phyloP scores from a whole-genome alignment of 2,797 vertebrate genomes.

The Phrynocephalus vlangalii region DNA sequence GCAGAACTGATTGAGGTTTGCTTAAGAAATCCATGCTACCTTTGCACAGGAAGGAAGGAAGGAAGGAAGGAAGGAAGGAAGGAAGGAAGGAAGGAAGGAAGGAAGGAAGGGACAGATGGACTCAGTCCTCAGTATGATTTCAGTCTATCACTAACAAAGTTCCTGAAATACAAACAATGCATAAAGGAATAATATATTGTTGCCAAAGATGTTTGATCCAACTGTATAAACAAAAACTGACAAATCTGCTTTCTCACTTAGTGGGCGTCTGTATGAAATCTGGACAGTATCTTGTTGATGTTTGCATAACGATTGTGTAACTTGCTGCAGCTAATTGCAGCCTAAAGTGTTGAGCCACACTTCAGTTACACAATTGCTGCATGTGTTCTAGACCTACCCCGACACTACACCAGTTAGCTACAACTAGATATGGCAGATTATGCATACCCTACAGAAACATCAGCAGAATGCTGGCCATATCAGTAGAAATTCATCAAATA shows the following conservation, averaged over 20 bases:
- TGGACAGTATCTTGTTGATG: no score
- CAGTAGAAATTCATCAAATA: background rate
- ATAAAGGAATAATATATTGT: background rate
- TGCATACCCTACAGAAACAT: no score
- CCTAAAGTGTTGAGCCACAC: no score
- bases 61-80: background rate
- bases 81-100: no score
- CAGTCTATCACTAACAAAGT: background rate
- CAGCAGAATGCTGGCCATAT: no score
- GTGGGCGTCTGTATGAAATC: no score
- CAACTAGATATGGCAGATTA: no score
- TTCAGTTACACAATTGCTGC: no score
- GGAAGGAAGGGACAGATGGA: background rate
- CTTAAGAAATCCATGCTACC: background rate
- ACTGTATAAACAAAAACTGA: background rate
- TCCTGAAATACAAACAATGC: background rate
- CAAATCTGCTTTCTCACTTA: background rate
- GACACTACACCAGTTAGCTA: no score
- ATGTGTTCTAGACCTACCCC: background rate
- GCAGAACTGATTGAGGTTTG: background rate
- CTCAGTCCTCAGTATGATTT: background rate
- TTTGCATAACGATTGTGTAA: no score
- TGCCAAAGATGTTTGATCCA: background rate
- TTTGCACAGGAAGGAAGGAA: background rate
- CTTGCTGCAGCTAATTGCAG: no score